A percentile compares a stretch with the other conserved stretches of the same genome.
Evolutionary conservation across 2,113 vertebrate species (phyloP).

Genomic region (Notothenia coriiceps): DNA sequence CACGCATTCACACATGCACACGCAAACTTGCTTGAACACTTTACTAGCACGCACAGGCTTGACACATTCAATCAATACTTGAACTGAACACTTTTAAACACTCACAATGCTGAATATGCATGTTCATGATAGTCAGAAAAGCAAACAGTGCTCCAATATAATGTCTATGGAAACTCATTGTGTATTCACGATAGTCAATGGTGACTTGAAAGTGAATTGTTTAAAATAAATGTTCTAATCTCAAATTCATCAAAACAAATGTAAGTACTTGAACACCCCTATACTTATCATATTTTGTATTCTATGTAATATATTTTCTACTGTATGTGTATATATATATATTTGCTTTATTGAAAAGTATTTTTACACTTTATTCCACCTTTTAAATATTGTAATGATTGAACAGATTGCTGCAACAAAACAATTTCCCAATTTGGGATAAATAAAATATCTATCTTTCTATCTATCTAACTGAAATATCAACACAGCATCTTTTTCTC

Average conservation of each 20-base stretch:
- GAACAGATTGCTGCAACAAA: no score
- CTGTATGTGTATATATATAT: no score
- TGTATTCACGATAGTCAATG: constrained; percentile 2
- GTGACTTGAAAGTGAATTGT: neutral
- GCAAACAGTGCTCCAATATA: neutral
- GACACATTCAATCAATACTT: constrained; percentile 46
- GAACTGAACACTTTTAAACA: neutral
- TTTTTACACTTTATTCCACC: no score
- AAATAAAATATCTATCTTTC: no score
- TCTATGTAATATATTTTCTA: no score
- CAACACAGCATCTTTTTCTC: constrained; percentile 24
- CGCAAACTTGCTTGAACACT: constrained; percentile 31
- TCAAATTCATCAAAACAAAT: neutral
- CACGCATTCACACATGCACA: neutral
- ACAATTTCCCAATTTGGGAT: no score
- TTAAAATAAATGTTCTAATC: constrained; percentile 26
- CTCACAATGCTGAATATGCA: neutral
- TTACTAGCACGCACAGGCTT: constrained; percentile 23
- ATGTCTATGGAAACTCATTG: neutral
- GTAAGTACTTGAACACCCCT: constrained; percentile 23
- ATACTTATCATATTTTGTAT: neutral
- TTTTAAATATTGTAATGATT: no score
- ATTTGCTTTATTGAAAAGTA: no score
- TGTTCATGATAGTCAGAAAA: neutral
- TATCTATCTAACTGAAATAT: constrained; percentile 24